phyloP scores from a whole-genome alignment of 2,888 invertebrate genomes.

The Cephalotes varians region DNA sequence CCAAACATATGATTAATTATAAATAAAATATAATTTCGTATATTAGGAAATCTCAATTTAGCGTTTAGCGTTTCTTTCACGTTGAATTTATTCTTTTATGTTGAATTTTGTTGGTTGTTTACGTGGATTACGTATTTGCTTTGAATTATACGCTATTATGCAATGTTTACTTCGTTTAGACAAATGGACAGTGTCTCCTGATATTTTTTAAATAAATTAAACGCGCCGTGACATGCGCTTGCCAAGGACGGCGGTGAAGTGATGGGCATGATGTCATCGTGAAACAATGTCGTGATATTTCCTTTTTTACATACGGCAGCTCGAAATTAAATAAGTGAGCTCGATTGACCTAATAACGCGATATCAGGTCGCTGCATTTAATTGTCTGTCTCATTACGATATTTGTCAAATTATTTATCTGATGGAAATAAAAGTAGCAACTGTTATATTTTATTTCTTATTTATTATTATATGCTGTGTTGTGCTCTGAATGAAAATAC shows the following conservation, averaged over 20 bases:
- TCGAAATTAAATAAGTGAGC: constrained; percentile 32
- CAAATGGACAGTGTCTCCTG: neutral
- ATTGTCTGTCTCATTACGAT: neutral
- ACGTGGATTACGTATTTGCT: neutral
- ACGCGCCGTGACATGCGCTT: neutral
- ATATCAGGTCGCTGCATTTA: neutral
- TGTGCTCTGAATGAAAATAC: neutral
- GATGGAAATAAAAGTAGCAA: neutral
- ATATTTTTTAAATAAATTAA: constrained; percentile 33
- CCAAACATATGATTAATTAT: neutral
- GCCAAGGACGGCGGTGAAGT: constrained; percentile 22
- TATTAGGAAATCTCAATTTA: neutral
- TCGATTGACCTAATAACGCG: neutral
- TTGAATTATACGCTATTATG: neutral
- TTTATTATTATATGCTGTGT: too few species aligned
- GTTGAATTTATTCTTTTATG: neutral
- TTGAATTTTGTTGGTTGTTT: neutral
- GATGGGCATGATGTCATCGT: constrained; percentile 34
- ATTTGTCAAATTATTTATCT: neutral
- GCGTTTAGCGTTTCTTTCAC: neutral
- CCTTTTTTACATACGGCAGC: constrained; percentile 20
- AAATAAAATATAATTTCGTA: neutral
- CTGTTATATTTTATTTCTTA: neutral
- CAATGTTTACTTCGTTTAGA: neutral
- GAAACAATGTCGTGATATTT: constrained; percentile 42